These are phyloP conservation scores for Aleiodes testaceus DNA, from an alignment of 2,888 invertebrate species.

Conservation along the genomic window DNA sequence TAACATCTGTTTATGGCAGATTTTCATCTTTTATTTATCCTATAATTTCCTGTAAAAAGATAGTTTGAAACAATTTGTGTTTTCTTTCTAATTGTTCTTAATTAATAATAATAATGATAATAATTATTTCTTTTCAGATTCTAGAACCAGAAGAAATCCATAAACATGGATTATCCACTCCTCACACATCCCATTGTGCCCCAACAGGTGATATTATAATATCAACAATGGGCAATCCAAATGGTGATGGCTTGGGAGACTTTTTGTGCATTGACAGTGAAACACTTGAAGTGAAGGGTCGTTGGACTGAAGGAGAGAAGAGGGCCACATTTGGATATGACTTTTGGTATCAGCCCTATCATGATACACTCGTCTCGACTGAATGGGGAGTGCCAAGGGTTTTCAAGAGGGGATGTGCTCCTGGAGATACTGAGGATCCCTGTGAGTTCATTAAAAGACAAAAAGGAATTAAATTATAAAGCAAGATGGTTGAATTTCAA, in stretches of 20 bases:
- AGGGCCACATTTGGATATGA: slow-evolving; percentile 91
- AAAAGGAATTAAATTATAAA: too few relatives aligned
- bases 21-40: neutral
- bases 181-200: slow-evolving; percentile 95
- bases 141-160: slow-evolving; percentile 88
- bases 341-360: slow-evolving; percentile 97
- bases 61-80: too few relatives aligned
- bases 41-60: neutral
- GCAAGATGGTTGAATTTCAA: too few relatives aligned
- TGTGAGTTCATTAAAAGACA: slow-evolving; percentile 56
- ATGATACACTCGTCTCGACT: slow-evolving; percentile 90
- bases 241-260: slow-evolving; percentile 90
- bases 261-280: slow-evolving; percentile 91
- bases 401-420: slow-evolving; percentile 80
- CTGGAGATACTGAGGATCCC: slow-evolving; percentile 73
- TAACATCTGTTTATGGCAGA: neutral
- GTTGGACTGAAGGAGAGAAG: slow-evolving; percentile 83
- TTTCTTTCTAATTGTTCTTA: too few relatives aligned
- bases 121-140: slow-evolving; percentile 64
- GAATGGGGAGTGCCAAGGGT: slow-evolving; percentile 95
- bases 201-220: slow-evolving; percentile 96
- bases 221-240: slow-evolving; percentile 91
- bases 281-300: slow-evolving; percentile 84
- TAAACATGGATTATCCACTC: slow-evolving; percentile 84
- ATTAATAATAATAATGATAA: neutral